Conservation (phyloP, 2,797 vertebrate species). For the Coregonus suidteri region DNA sequence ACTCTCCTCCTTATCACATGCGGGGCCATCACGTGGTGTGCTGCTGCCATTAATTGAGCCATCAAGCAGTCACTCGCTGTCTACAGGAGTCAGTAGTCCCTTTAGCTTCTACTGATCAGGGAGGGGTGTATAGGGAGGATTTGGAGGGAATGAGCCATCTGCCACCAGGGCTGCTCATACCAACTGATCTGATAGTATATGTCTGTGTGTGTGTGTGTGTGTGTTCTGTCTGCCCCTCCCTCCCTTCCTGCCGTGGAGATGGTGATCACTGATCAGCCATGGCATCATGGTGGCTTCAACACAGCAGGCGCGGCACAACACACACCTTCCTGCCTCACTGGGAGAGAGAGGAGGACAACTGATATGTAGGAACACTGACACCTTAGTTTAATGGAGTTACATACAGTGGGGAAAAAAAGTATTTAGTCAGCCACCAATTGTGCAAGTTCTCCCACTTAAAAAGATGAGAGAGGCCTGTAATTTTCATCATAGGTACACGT, state of each 20-base stretch:
- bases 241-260: background rate
- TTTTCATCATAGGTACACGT: too few relatives aligned
- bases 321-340: conserved; percentile 24
- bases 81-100: conserved; percentile 25
- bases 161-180: background rate
- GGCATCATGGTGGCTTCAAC: background rate
- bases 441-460: too few relatives aligned
- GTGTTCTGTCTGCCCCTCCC: background rate
- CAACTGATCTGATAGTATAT: background rate
- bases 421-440: too few relatives aligned
- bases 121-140: background rate
- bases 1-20: conserved; percentile 62
- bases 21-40: conserved; percentile 59
- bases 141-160: background rate
- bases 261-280: background rate
- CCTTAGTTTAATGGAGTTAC: conserved; percentile 48
- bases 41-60: conserved; percentile 69
- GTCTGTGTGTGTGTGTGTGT: background rate
- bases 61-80: conserved; percentile 58
- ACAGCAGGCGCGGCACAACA: too few relatives aligned
- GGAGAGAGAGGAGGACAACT: conserved; percentile 24
- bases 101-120: background rate
- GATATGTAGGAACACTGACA: conserved; percentile 42
- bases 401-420: conserved; percentile 1
- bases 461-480: too few relatives aligned